phyloP scores from a whole-genome alignment of 2,888 invertebrate species.

The Lepidonotus clava region DNA sequence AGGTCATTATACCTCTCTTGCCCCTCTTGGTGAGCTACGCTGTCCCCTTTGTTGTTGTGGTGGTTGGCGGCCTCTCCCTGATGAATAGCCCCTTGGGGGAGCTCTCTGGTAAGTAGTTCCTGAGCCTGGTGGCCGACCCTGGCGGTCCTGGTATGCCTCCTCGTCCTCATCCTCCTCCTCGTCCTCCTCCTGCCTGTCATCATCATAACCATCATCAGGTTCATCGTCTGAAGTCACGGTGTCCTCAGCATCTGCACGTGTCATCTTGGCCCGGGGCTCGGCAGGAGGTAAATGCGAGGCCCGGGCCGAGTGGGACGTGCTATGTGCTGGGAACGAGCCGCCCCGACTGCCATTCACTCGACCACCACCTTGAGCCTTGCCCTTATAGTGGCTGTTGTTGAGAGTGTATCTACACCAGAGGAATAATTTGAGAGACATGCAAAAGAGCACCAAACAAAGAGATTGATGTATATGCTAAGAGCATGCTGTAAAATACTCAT shows the following conservation, averaged over 20 bases:
- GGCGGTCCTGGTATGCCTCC: background rate
- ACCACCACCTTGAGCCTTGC: background rate
- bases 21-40: background rate
- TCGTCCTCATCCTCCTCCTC: background rate
- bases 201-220: slow-evolving; percentile 27
- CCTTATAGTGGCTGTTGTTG: slow-evolving; percentile 4
- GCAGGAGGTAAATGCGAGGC: background rate
- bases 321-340: slow-evolving; percentile 15
- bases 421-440: slow-evolving; percentile 30
- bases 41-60: background rate
- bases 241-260: background rate
- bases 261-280: background rate
- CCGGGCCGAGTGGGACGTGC: background rate
- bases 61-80: background rate
- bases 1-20: background rate
- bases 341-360: slow-evolving; percentile 1
- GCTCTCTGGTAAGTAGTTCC: background rate
- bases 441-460: background rate
- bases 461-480: background rate
- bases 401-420: slow-evolving; percentile 35
- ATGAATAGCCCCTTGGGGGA: background rate
- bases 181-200: background rate
- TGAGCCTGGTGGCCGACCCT: background rate
- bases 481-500: background rate
- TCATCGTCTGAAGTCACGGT: background rate